These are phyloP conservation scores for Leucoraja erinaceus DNA, from an alignment of 2,113 vertebrate species.

Conservation along the genomic window DNA sequence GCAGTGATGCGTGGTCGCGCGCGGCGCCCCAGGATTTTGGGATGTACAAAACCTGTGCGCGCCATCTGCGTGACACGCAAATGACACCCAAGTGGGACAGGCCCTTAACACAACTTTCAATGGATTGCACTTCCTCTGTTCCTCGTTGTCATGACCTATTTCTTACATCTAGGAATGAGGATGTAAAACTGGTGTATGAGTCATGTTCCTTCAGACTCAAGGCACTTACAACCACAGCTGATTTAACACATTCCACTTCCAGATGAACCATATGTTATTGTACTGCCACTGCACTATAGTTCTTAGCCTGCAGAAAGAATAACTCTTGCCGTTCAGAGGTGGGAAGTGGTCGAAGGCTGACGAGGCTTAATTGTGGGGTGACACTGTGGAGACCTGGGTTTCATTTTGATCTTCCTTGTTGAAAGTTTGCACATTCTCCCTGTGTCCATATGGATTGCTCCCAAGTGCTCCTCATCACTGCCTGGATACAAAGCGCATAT, in stretches of 20 bases:
- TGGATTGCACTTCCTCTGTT: not conserved
- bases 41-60: too few relatives aligned
- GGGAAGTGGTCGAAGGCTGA: not conserved
- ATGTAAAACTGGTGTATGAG: not conserved
- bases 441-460: too few relatives aligned
- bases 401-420: too few relatives aligned
- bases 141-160: not conserved
- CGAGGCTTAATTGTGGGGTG: not conserved
- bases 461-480: too few relatives aligned
- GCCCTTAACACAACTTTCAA: not conserved
- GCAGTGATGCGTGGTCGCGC: too few relatives aligned
- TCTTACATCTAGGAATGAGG: not conserved
- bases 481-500: too few relatives aligned
- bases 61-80: too few relatives aligned
- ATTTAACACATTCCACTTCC: constrained; percentile 1
- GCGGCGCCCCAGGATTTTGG: too few relatives aligned
- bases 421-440: too few relatives aligned
- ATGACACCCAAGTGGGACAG: too few relatives aligned
- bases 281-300: not conserved
- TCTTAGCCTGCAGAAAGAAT: not conserved
- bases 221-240: not conserved
- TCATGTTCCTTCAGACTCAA: not conserved
- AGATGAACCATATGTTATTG: not conserved
- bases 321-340: not conserved
- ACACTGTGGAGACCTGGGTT: too few relatives aligned